These are phyloP conservation scores for Coptodon rendalli DNA, from an alignment of 2,113 vertebrate genomes.

Conservation along the genomic window DNA sequence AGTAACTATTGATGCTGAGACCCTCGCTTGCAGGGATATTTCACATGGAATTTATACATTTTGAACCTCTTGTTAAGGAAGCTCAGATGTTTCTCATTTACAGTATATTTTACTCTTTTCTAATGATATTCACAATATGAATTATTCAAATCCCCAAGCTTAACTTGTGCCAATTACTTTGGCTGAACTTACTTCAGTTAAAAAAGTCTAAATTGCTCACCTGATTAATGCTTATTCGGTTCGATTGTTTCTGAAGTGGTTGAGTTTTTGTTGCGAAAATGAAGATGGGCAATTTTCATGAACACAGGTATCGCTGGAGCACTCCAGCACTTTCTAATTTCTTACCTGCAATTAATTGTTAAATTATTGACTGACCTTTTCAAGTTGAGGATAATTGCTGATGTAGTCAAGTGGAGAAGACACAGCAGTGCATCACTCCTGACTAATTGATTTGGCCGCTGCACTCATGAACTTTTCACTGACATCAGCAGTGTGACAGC, in stretches of 20 bases:
- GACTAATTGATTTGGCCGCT: constrained; percentile 43
- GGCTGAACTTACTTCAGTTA: neutral
- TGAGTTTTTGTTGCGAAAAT: neutral
- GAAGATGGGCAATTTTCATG: neutral
- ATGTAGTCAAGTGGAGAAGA: constrained; percentile 37
- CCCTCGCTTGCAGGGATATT: neutral
- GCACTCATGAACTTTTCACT: constrained; percentile 43
- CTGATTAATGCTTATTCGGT: neutral
- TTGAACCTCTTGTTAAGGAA: neutral
- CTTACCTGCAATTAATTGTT: constrained; percentile 15
- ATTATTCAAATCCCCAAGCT: neutral
- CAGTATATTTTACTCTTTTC: neutral
- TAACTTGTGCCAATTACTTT: neutral
- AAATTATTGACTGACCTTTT: constrained; percentile 53
- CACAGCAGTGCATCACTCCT: constrained; percentile 37
- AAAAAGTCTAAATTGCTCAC: neutral
- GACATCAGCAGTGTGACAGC: constrained; percentile 38
- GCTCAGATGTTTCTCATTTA: neutral
- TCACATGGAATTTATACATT: neutral
- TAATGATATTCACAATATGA: neutral
- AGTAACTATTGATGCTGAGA: neutral
- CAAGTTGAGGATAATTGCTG: constrained; percentile 40
- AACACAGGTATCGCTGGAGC: neutral
- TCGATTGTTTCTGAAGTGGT: neutral
- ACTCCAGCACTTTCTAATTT: constrained; percentile 10